Conservation (phyloP, 2,888 invertebrate species). For the Apamea monoglypha region DNA sequence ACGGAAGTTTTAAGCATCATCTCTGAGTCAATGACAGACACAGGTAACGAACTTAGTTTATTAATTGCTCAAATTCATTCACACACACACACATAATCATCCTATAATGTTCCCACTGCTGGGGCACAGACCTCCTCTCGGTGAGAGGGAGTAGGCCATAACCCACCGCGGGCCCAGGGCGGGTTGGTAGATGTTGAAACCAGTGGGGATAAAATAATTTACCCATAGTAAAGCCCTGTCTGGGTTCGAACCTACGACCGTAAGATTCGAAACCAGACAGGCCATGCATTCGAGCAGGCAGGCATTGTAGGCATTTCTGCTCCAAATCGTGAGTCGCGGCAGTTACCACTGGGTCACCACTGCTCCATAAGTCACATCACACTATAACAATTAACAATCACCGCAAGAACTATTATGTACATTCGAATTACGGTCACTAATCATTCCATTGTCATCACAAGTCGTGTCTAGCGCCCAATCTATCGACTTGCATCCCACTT, state of each 20-base stretch:
- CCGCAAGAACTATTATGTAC: constrained; percentile 7
- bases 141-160: not conserved
- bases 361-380: not conserved
- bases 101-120: not conserved
- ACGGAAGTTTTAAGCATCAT: not conserved
- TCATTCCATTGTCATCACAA: constrained; percentile 22
- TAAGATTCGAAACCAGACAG: not conserved
- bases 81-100: not conserved
- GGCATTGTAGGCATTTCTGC: not conserved
- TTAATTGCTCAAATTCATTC: not conserved
- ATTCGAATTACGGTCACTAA: not conserved
- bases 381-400: not conserved
- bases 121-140: not conserved
- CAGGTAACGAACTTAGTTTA: not conserved
- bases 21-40: not conserved
- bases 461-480: constrained; percentile 6
- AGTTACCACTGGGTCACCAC: not conserved
- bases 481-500: constrained; percentile 29
- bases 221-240: no score
- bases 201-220: no score
- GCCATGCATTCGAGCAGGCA: not conserved
- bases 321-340: not conserved
- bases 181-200: not conserved
- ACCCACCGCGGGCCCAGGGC: not conserved
- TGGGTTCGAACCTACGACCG: not conserved